Base-by-base conservation (phyloP, 2,113 vertebrate species). In the Ammodytes marinus region DNA sequence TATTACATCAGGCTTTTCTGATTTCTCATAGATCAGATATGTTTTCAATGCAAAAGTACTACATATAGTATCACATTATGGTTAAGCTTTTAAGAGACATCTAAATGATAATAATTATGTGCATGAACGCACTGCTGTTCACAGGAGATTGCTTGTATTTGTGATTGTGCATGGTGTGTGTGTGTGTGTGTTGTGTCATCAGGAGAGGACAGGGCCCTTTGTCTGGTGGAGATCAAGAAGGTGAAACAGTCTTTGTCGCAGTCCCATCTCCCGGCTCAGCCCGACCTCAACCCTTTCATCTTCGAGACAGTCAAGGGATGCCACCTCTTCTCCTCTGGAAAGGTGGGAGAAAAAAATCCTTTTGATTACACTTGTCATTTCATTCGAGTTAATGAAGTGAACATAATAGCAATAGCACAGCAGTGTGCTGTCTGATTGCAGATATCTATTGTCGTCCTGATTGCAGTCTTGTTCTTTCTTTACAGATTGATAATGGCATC, bases 271-370 rank as follows among this genome's bases (percentile, higher is more conserved):
- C 98, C 98, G 0, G 96, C 97, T 74, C 98, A 98, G 89, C 98
- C 97, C 0, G 98, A 99, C 80, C 91, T 99, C 86, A 96, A 95
- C 39, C 97, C 98, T 70, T 97, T 94, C 68, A 71, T 98, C 83
- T 99, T 99, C 61, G 98, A 99, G 91, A 96, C 97, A 2, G 96
- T 99, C 78, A 99, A 99, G 92, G 98, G 98, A 81, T 99, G 98
- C 88, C 98, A 99, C 88, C 95, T 99, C 85, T 99, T 99, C 90
- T 97, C 97, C 69, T 97, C 97, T 14, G 98, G 98, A 92, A 99
- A 99, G 96, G 98, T 98, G 80, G 79, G 79, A 6, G n/a, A 76
- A 8, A 42, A 35, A 53, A 84, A 6, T 55, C n/a, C 64, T 52
- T 70, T n/a, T 19, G 15, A 19, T 60, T 39, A 58, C 57, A 58